phyloP scores from a whole-genome alignment of 2,888 invertebrate genomes.

The Lepidocyrtinus sp. region DNA sequence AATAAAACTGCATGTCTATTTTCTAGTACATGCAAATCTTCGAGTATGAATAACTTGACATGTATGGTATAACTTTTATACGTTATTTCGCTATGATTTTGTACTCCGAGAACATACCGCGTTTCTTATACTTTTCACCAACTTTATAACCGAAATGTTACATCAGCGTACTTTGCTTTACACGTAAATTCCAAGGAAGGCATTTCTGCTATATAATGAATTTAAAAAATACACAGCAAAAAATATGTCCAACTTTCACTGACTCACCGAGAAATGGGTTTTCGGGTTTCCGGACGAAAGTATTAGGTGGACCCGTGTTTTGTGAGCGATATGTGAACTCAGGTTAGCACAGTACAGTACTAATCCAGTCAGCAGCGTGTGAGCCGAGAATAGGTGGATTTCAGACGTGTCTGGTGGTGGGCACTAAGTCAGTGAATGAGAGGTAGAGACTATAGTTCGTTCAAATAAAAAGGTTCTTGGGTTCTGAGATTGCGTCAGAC shows the following conservation, averaged over 20 bases:
- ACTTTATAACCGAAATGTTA: too few relatives aligned
- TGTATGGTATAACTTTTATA: too few relatives aligned
- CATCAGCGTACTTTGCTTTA: too few relatives aligned
- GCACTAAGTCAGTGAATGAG: slow-evolving; percentile 6
- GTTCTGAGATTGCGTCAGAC: slow-evolving; percentile 39
- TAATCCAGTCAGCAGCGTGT: slow-evolving; percentile 2
- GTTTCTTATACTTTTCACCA: too few relatives aligned
- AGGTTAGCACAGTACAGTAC: slow-evolving; percentile 6
- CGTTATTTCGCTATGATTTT: too few relatives aligned
- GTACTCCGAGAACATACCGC: too few relatives aligned
- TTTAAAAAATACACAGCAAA: background rate
- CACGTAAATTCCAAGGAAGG: background rate
- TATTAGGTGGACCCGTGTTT: background rate
- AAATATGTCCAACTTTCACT: slow-evolving; percentile 29
- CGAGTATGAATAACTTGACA: too few relatives aligned
- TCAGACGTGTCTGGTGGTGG: background rate
- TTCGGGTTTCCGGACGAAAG: slow-evolving; percentile 42
- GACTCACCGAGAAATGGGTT: slow-evolving; percentile 39
- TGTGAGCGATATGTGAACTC: background rate
- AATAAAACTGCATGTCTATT: too few relatives aligned
- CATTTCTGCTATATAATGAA: background rate
- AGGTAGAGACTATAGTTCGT: slow-evolving; percentile 11
- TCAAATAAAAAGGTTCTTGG: slow-evolving; percentile 17
- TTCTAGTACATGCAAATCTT: too few relatives aligned
- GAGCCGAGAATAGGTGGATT: background rate